Evolutionary conservation across 2,888 invertebrate species (phyloP), one percentile per base, ranked within the genome.

Genomic region (Eledona agricola): DNA sequence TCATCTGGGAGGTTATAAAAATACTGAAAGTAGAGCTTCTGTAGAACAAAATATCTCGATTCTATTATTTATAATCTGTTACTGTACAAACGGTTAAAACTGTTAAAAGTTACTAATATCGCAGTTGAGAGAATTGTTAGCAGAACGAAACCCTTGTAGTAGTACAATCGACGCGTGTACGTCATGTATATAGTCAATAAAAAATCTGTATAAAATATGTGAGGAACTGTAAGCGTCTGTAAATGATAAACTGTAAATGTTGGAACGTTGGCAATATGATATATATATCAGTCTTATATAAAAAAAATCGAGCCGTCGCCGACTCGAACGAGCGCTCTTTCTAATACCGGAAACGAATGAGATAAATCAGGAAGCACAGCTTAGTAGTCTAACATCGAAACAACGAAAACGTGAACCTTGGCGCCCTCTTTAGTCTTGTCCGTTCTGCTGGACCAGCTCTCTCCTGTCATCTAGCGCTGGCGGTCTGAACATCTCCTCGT

Each of bases 401-500:
- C 50, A 50, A 50, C 50, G 16, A 23, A 38, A 22, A 15, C 35
- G 26, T 42, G 32, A 51, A 58, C 51, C 57, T 59, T 59, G 60
- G 63, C 55, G 37, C 45, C 25, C 46, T 53, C 53, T 54, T 49
- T 58, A 90, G 81, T 90, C 90, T 76, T 90, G 88, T 63, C 89
- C 88, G 76, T 90, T 90, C 74, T 89, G 89, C 67, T 88, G 88
- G 50, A 88, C 79, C 58, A 87, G 79, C 67, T 86, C 84, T 62
- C 88, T 77, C 51, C 82, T 78, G 37, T 82, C 83, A 77, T 79
- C 81, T 70, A 79, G 81, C 72, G 80, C 77, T 50, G 83, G 76
- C 57, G 82, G 79, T 70, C 79, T 73, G 69, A 76, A 75, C 46
- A 75, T 25, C 11, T 77, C 76, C 38, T 76, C 77, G 13, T 76